A percentile compares a stretch with the other conserved stretches of the same genome.
phyloP scores from a whole-genome alignment of 2,888 invertebrate genomes.

The Rhagium mordax region DNA sequence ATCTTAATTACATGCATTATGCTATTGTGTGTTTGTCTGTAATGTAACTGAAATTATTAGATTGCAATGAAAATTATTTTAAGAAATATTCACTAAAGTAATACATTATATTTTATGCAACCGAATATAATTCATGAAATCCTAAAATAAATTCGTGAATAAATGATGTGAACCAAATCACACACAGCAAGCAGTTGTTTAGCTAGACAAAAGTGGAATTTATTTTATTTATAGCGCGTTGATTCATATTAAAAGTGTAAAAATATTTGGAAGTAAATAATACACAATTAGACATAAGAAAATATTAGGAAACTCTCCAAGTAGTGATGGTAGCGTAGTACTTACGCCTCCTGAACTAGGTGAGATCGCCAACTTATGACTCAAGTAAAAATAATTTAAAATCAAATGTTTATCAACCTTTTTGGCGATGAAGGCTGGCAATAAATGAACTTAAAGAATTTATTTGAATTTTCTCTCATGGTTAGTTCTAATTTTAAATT shows the following conservation, averaged over 20 bases:
- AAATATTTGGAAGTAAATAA: conserved; percentile 1
- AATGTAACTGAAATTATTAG: too few species aligned
- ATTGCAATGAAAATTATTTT: too few species aligned
- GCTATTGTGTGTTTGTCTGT: too few species aligned
- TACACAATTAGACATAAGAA: conserved; percentile 18
- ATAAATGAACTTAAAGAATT: not conserved
- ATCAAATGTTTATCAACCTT: conserved; percentile 12
- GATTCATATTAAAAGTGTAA: not conserved
- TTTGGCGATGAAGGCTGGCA: conserved; percentile 1
- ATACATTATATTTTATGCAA: too few species aligned
- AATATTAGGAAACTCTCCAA: conserved; percentile 17
- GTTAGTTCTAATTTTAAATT: not conserved
- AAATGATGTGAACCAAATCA: not conserved
- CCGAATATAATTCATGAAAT: too few species aligned
- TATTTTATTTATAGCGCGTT: conserved; percentile 2
- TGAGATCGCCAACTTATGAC: conserved; percentile 10
- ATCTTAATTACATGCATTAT: too few species aligned
- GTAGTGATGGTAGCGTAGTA: conserved; percentile 2
- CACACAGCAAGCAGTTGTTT: not conserved
- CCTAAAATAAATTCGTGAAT: not conserved
- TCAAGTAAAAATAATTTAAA: conserved; percentile 13
- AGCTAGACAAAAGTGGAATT: not conserved
- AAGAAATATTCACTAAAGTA: too few species aligned
- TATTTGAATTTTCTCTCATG: not conserved
- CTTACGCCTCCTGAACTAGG: conserved; percentile 4